These are phyloP conservation scores for Anoncus sp. DNA, from an alignment of 2,888 invertebrate genomes.

Conservation along the genomic window DNA sequence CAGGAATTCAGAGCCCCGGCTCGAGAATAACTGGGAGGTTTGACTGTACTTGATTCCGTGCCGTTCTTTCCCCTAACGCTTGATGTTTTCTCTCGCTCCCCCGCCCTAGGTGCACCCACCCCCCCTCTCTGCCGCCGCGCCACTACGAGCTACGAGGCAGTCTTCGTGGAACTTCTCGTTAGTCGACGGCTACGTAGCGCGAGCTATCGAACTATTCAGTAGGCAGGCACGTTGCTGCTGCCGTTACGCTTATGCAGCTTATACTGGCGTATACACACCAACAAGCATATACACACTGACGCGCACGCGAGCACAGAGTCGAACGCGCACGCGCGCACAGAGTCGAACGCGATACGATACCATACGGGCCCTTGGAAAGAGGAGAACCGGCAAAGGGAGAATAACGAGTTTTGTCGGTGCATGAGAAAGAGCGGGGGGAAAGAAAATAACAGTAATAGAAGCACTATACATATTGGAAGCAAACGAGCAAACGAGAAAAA, in stretches of 20 bases:
- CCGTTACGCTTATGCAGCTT: too few species aligned
- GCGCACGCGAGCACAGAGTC: too few species aligned
- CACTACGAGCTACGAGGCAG: slow-evolving; percentile 67
- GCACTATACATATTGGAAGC: slow-evolving; percentile 48
- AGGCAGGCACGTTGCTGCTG: slow-evolving; percentile 59
- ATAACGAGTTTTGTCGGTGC: slow-evolving; percentile 1
- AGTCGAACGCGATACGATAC: slow-evolving; percentile 49
- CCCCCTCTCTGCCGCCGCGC: slow-evolving; percentile 60
- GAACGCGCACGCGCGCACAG: slow-evolving; percentile 47
- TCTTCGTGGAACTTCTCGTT: slow-evolving; percentile 73
- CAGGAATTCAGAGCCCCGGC: too few species aligned
- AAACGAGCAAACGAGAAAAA: slow-evolving; percentile 56
- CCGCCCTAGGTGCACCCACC: slow-evolving; percentile 65
- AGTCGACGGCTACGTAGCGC: slow-evolving; percentile 69
- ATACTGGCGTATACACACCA: slow-evolving; percentile 5
- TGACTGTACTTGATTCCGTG: slow-evolving; percentile 8
- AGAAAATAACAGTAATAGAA: slow-evolving; percentile 44
- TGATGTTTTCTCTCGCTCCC: slow-evolving; percentile 44
- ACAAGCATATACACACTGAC: slow-evolving; percentile 2
- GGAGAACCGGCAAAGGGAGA: slow-evolving; percentile 39
- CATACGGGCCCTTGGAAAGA: background rate
- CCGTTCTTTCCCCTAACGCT: slow-evolving; percentile 32
- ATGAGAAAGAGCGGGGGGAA: slow-evolving; percentile 23
- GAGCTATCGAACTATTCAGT: slow-evolving; percentile 62
- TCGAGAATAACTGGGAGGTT: too few species aligned